Evolutionary conservation across 1,140 invertebrate species (phyloP).

Genomic region (Drosophila bocqueti): DNA sequence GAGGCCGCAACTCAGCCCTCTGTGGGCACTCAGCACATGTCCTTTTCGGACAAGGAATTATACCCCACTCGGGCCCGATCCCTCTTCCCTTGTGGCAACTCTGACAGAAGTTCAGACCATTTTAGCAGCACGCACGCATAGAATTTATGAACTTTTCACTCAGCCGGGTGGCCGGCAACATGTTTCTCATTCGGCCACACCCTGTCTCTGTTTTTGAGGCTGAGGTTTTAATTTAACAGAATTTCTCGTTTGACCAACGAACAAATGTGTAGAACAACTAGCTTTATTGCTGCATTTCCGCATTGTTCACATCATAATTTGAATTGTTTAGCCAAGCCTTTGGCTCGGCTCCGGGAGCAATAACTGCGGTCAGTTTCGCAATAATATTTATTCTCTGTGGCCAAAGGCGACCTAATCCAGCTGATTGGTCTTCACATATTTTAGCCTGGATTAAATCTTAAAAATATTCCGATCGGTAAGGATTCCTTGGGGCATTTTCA

Average conservation of each 20-base stretch:
- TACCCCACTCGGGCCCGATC: constrained; percentile 1
- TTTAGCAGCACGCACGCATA: constrained; percentile 59
- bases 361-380: constrained; percentile 14
- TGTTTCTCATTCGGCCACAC: constrained; percentile 26
- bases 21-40: constrained; percentile 53
- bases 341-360: constrained; percentile 1
- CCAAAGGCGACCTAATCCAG: not conserved
- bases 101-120: constrained; percentile 49
- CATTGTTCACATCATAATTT: constrained; percentile 49
- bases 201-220: constrained; percentile 8
- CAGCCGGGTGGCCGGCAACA: constrained; percentile 33
- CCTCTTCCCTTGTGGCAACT: constrained; percentile 1
- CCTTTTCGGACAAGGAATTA: constrained; percentile 38
- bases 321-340: constrained; percentile 29
- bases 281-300: constrained; percentile 37
- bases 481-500: not conserved
- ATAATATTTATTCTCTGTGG: constrained; percentile 15
- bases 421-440: constrained; percentile 12
- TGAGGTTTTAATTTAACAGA: constrained; percentile 58
- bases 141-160: constrained; percentile 65
- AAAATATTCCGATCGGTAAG: not conserved
- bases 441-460: not conserved
- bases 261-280: constrained; percentile 32
- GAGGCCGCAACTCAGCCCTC: constrained; percentile 30
- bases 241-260: constrained; percentile 39